phyloP scores from a whole-genome alignment of 2,888 invertebrate species.

The Plemyria rubiginata region DNA sequence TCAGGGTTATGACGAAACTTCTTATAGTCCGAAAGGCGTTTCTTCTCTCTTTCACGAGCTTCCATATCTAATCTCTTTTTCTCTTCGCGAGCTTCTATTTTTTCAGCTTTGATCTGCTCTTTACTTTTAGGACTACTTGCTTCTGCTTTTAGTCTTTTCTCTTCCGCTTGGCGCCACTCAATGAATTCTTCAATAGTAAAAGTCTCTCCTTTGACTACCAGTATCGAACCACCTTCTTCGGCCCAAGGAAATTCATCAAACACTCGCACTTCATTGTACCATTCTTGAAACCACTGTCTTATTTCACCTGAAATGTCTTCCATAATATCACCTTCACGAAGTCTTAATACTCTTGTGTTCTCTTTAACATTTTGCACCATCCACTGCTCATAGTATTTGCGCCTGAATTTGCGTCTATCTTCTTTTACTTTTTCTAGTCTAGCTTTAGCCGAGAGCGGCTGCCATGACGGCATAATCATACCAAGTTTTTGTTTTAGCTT shows the following conservation, averaged over 20 bases:
- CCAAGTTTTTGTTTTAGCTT: constrained; percentile 79
- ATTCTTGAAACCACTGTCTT: constrained; percentile 89
- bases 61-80: constrained; percentile 63
- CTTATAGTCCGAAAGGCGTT: constrained; percentile 72
- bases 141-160: constrained; percentile 67
- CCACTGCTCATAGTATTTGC: constrained; percentile 74
- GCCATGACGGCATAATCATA: constrained; percentile 83
- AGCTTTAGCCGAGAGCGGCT: constrained; percentile 71
- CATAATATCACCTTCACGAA: constrained; percentile 85
- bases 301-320: constrained; percentile 92
- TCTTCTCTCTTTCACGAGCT: constrained; percentile 64
- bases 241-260: constrained; percentile 91
- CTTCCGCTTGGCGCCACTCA: constrained; percentile 65
- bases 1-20: constrained; percentile 77
- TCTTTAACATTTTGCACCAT: constrained; percentile 75
- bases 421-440: constrained; percentile 77
- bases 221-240: constrained; percentile 88
- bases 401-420: constrained; percentile 72
- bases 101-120: constrained; percentile 78
- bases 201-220: constrained; percentile 85
- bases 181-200: constrained; percentile 86
- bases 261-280: constrained; percentile 82
- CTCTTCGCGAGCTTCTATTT: constrained; percentile 70
- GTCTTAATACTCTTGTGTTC: constrained; percentile 75
- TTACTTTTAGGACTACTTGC: constrained; percentile 64